Percentiles rank a stretch among this genome's conserved stretches.
phyloP scores from a whole-genome alignment of 2,113 vertebrate genomes.

The Ammodytes marinus region DNA sequence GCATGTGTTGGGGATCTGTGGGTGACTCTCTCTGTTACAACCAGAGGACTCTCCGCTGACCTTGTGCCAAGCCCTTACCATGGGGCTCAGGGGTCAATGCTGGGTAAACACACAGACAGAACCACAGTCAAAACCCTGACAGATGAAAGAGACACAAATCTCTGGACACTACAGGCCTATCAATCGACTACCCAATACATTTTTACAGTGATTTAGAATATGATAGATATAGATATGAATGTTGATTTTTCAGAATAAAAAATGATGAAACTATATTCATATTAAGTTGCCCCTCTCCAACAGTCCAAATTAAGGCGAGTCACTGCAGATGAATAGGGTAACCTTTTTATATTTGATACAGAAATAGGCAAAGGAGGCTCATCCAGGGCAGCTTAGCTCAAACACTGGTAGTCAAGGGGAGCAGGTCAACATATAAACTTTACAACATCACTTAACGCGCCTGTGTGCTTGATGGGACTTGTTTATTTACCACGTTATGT shows the following conservation, averaged over 20 bases:
- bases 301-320: too few relatives aligned
- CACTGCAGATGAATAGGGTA: too few relatives aligned
- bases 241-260: background rate
- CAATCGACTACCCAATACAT: background rate
- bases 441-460: too few relatives aligned
- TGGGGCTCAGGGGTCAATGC: constrained; percentile 53
- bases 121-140: background rate
- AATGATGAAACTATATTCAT: background rate
- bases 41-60: constrained; percentile 55
- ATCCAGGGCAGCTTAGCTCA: too few relatives aligned
- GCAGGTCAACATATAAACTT: too few relatives aligned
- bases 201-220: background rate
- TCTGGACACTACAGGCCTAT: background rate
- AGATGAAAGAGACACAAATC: background rate
- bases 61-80: constrained; percentile 66
- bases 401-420: too few relatives aligned
- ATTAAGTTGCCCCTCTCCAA: too few relatives aligned
- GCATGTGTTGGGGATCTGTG: constrained; percentile 44
- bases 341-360: too few relatives aligned
- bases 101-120: constrained; percentile 37
- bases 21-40: constrained; percentile 61
- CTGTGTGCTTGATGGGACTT: too few relatives aligned
- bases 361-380: too few relatives aligned
- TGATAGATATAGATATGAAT: background rate
- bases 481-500: too few relatives aligned